Base-by-base conservation (phyloP, 2,797 vertebrate genomes). In the Spizella passerina region DNA sequence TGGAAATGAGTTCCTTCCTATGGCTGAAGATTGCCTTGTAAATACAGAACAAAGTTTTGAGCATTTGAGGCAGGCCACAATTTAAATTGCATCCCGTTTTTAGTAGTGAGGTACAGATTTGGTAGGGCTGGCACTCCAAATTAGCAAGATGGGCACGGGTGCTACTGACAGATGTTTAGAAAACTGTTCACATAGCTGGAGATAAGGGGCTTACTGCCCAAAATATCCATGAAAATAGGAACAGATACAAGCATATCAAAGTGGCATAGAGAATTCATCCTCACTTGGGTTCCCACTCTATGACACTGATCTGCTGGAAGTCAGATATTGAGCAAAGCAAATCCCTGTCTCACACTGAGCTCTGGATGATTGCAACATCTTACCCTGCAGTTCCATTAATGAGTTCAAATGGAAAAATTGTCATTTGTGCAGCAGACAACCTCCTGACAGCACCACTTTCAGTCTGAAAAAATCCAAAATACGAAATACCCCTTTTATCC, bases 161-260 rank as follows among this genome's bases (percentile, higher is more conserved):
- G 70, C 90, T 92, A 12, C 70, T 90, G 90, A 94, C 82, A 94
- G 73, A 79, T 94, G 90, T 95, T 91, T 95, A 84, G 83, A 73
- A 90, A 95, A 82, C 77, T 79, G 77, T 88, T 95, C 93, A 59
- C 86, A 92, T 24, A 60, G 77, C 70, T 90, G 63, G 34, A 90
- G 88, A 93, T 86, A 95, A 94, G 56, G 44, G 52, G 84, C 88
- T 94, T 96, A 79, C 63, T 88, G 44, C 23, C 47, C 85, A 63
- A 56, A 91, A 90, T 49, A 66, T 16, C 77, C 82, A 86, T 72
- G 77, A 66, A 93, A 88, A 90, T 60, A 63, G 29, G 44, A 94
- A 61, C 50, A 95, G 70, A 90, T 59, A 76, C 27, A 68, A 84
- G 56, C 77, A 32, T 94, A 73, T 66, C 72, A 17, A 88, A 94